Percentiles rank a stretch among this genome's conserved stretches.
Conservation (phyloP, 2,888 invertebrate genomes). For the Drosophila cyrtoloma region DNA sequence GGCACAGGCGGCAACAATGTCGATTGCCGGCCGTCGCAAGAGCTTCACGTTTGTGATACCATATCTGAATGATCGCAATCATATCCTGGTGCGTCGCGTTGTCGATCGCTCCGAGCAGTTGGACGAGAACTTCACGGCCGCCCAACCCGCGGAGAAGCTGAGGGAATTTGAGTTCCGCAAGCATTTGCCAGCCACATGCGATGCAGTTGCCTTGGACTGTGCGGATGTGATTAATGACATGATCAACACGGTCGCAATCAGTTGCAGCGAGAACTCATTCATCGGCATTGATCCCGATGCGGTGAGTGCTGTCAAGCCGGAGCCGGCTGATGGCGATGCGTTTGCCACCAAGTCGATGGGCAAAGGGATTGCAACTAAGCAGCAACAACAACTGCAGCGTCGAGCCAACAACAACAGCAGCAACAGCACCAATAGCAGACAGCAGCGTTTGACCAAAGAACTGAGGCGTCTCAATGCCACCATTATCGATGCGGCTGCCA, state of each 20-base stretch:
- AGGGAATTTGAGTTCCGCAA: conserved; percentile 76
- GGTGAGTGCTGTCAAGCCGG: conserved; percentile 34
- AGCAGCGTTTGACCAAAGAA: conserved; percentile 85
- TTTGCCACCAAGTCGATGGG: conserved; percentile 2
- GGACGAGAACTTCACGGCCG: conserved; percentile 68
- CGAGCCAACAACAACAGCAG: neutral
- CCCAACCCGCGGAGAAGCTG: conserved; percentile 45
- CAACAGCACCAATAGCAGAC: conserved; percentile 54
- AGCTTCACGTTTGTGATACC: conserved; percentile 87
- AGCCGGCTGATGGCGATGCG: conserved; percentile 5
- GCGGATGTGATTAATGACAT: conserved; percentile 86
- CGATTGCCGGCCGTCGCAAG: conserved; percentile 59
- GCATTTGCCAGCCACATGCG: conserved; percentile 42
- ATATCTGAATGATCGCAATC: conserved; percentile 87
- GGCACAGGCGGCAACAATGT: conserved; percentile 57
- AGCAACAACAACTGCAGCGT: conserved; percentile 3
- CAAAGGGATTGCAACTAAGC: conserved; percentile 27
- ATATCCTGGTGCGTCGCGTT: conserved; percentile 86
- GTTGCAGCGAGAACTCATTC: conserved; percentile 87
- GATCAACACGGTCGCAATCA: conserved; percentile 88
- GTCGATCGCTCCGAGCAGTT: conserved; percentile 83
- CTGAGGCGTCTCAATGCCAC: conserved; percentile 89
- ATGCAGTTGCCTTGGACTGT: conserved; percentile 65
- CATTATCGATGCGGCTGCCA: conserved; percentile 86
- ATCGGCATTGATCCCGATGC: conserved; percentile 73